These are phyloP conservation scores for Aldrovandia affinis DNA, from an alignment of 2,797 vertebrate species.

Conservation along the genomic window DNA sequence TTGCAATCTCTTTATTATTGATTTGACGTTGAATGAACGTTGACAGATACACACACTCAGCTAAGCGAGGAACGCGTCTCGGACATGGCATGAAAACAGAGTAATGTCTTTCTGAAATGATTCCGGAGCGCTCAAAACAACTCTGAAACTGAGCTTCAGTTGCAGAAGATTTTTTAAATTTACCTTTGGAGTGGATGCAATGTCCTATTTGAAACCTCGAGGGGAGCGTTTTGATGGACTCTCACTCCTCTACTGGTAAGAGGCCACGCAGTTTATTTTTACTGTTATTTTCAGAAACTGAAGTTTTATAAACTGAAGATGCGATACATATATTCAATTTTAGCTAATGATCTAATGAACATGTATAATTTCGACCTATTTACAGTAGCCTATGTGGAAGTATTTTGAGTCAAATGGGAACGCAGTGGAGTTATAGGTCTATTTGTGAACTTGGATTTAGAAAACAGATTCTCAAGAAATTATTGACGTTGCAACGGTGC, in stretches of 20 bases:
- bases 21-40: constrained; percentile 57
- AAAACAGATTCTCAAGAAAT: no score
- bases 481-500: no score
- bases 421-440: not conserved
- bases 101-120: constrained; percentile 44
- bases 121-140: constrained; percentile 25
- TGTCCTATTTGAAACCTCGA: constrained; percentile 79
- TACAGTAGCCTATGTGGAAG: not conserved
- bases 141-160: not conserved
- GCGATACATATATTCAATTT: not conserved
- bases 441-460: not conserved
- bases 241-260: constrained; percentile 88
- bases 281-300: not conserved
- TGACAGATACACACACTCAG: constrained; percentile 62
- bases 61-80: constrained; percentile 29
- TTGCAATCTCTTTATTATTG: constrained; percentile 48
- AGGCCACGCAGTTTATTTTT: constrained; percentile 10
- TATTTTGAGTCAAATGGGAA: not conserved
- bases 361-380: not conserved
- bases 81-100: constrained; percentile 32
- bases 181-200: constrained; percentile 52
- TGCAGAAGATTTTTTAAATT: constrained; percentile 32
- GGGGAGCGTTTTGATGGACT: constrained; percentile 84
- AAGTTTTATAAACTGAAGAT: not conserved
- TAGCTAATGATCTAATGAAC: not conserved